These are phyloP conservation scores for Lerema accius DNA, from an alignment of 1,140 invertebrate genomes.

Conservation along the genomic window DNA sequence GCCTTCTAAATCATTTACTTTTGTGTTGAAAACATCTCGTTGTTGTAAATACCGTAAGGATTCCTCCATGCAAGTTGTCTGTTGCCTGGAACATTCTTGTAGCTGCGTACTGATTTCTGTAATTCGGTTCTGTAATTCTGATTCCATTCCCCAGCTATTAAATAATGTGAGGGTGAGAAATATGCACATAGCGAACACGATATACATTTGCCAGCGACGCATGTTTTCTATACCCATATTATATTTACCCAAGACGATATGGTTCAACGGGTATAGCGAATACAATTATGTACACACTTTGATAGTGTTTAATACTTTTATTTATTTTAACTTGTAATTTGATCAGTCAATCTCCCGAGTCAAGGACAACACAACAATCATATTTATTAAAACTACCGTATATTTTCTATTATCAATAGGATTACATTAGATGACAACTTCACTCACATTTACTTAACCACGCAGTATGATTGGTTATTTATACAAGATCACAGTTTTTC, in stretches of 20 bases:
- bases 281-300: background rate
- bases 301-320: background rate
- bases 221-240: slow-evolving; percentile 80
- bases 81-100: slow-evolving; percentile 70
- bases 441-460: no score
- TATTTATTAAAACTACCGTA: no score
- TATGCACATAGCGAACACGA: slow-evolving; percentile 70
- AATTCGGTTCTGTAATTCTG: slow-evolving; percentile 67
- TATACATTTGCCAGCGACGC: slow-evolving; percentile 78
- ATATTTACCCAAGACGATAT: slow-evolving; percentile 29
- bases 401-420: no score
- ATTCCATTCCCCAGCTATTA: slow-evolving; percentile 74
- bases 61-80: slow-evolving; percentile 70
- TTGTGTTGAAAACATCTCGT: slow-evolving; percentile 58
- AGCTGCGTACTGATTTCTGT: slow-evolving; percentile 65
- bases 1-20: slow-evolving; percentile 65
- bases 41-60: slow-evolving; percentile 65
- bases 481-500: no score
- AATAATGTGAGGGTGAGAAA: slow-evolving; percentile 75
- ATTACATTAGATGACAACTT: no score
- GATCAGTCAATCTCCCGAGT: no score
- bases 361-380: no score
- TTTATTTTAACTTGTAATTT: no score
- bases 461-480: no score
- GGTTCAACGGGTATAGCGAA: background rate